phyloP scores from a whole-genome alignment of 2,797 vertebrate species.

The Neostethus bicornis region DNA sequence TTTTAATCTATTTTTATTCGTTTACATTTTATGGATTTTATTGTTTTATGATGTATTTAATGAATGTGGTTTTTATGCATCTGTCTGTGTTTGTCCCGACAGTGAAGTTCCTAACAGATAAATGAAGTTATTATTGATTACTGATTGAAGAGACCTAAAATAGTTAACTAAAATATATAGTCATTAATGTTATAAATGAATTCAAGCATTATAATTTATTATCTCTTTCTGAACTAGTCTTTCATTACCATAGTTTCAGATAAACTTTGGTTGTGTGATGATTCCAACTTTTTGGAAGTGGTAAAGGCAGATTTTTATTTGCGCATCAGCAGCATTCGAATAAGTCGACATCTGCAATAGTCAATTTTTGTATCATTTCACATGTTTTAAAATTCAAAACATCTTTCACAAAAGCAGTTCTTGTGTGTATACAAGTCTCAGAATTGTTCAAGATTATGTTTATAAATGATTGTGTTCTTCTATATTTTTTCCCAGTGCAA shows the following conservation, averaged over 20 bases:
- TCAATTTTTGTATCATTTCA: slow-evolving; percentile 48
- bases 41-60: too few relatives aligned
- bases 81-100: too few relatives aligned
- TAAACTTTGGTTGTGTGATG: slow-evolving; percentile 16
- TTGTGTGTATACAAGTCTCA: neutral
- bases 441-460: neutral
- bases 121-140: too few relatives aligned
- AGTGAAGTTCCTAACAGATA: too few relatives aligned
- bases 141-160: too few relatives aligned
- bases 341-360: slow-evolving; percentile 12
- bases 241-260: neutral
- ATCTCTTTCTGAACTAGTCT: too few relatives aligned
- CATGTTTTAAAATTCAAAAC: slow-evolving; percentile 14
- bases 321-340: slow-evolving; percentile 19
- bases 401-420: slow-evolving; percentile 6
- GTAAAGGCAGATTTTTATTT: slow-evolving; percentile 28
- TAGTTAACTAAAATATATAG: too few relatives aligned
- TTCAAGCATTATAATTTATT: too few relatives aligned
- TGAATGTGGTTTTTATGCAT: too few relatives aligned
- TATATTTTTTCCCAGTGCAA: slow-evolving; percentile 39
- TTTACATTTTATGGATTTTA: too few relatives aligned
- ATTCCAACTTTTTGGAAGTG: slow-evolving; percentile 8
- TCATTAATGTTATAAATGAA: too few relatives aligned
- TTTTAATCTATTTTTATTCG: too few relatives aligned
- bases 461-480: neutral